Base-by-base conservation (phyloP, 1,140 invertebrate species). In the Heliconius congener region DNA sequence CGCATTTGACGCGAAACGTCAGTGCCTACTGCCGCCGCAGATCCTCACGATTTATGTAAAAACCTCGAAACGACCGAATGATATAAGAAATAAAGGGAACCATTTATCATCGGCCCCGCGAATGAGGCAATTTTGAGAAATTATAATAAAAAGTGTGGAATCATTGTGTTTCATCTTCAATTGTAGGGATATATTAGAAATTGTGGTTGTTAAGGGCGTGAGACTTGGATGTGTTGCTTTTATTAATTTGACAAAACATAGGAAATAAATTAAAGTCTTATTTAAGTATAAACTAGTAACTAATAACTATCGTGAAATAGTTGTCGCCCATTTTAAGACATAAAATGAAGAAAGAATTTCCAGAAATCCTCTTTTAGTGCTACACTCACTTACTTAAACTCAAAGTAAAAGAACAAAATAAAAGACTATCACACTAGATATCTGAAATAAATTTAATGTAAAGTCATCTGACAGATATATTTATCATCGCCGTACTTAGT, bases 131-230 rank as follows among this genome's bases (percentile, higher is more conserved):
- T 66, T 66, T 66, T 66, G 60, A 6, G 60, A 66, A 66, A 66
- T 30, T 66, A 66, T 66, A 66, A 66, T 66, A 66, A 66, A 66
- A 66, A 66, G 60, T n/a, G 60, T 66, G 60, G 60, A 27, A 66
- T 66, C 60, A 66, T 66, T 13, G 60, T 30, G 27, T 66, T 66
- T 66, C 27, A 66, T 66, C 60, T 66, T 16, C 60, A 57, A 19
- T 66, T 66, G 27, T 60, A 23, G 55, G 8, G n/a, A 57, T 23
- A 27, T 23, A 23, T 60, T 60, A 23, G 55, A 60, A 23, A 19
- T 60, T n/a, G 6, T 19, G 50, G 55, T 57, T n/a, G 19, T 60
- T 60, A 11, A 9, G n/a, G 11, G 6, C n/a, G 8, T 11, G 55
- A 8, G n/a, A 13, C 23, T 60, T 23, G n/a, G 23, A 60, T 60